Conservation (phyloP, 2,797 vertebrate species). For the Discoglossus pictus region DNA sequence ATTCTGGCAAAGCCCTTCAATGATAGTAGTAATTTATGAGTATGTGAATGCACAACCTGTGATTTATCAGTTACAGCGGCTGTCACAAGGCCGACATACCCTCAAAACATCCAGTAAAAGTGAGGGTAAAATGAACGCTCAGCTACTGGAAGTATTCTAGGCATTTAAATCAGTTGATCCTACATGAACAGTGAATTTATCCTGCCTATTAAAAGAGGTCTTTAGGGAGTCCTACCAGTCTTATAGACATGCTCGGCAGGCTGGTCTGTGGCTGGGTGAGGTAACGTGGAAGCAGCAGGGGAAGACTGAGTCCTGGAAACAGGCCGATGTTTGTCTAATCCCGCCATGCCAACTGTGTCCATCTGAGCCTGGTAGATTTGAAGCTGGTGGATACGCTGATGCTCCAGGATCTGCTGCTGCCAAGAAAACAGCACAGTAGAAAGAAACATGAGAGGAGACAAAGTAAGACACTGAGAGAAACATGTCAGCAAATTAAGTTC, state of each 20-base stretch:
- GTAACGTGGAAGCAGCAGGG: conserved; percentile 65
- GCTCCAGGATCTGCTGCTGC: conserved; percentile 67
- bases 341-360: conserved; percentile 65
- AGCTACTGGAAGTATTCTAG: conserved; percentile 76
- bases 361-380: conserved; percentile 68
- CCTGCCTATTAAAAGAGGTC: conserved; percentile 71
- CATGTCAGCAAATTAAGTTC: conserved; percentile 77
- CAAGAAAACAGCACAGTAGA: conserved; percentile 69
- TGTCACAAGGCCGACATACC: conserved; percentile 79
- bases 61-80: conserved; percentile 69
- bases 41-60: conserved; percentile 69
- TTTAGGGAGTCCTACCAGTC: conserved; percentile 75
- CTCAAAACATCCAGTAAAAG: conserved; percentile 68
- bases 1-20: conserved; percentile 60
- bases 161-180: conserved; percentile 87
- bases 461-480: conserved; percentile 63
- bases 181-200: conserved; percentile 73
- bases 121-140: conserved; percentile 64
- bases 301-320: conserved; percentile 68
- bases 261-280: conserved; percentile 72
- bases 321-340: conserved; percentile 72
- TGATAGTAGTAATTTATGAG: conserved; percentile 69
- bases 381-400: conserved; percentile 64
- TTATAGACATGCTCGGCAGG: conserved; percentile 75
- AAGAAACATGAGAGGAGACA: conserved; percentile 68